Evolutionary conservation across 2,888 invertebrate genomes (phyloP).

Genomic region (Leucophenga montana): DNA sequence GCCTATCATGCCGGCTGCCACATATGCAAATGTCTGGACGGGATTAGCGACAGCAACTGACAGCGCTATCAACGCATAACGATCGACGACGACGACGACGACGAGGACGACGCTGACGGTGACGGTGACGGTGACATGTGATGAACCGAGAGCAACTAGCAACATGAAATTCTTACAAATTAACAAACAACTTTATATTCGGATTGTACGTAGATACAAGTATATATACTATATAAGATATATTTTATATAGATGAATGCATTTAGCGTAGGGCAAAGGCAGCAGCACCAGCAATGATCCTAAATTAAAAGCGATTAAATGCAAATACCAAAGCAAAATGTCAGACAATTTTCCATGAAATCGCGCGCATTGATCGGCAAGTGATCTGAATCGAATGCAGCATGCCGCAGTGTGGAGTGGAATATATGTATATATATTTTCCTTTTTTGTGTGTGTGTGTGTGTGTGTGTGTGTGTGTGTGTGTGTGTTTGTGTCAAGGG

Average conservation of each 20-base stretch:
- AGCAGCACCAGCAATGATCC: slow-evolving; percentile 6
- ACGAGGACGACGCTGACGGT: background rate
- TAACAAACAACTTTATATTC: slow-evolving; percentile 29
- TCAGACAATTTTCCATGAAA: slow-evolving; percentile 35
- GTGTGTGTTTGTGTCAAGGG: too few relatives aligned
- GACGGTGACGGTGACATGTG: background rate
- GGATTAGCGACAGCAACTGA: slow-evolving; percentile 24
- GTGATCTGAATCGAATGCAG: too few relatives aligned
- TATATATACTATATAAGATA: too few relatives aligned
- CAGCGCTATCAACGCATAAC: slow-evolving; percentile 23
- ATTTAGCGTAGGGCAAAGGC: background rate
- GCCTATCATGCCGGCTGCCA: background rate
- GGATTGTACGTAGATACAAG: too few relatives aligned
- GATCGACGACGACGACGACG: background rate
- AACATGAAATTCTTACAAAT: slow-evolving; percentile 30
- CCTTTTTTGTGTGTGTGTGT: too few relatives aligned
- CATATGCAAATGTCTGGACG: slow-evolving; percentile 13
- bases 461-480: too few relatives aligned
- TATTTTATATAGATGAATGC: background rate
- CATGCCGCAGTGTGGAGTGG: too few relatives aligned
- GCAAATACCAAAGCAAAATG: slow-evolving; percentile 28
- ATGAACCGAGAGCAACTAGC: slow-evolving; percentile 2
- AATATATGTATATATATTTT: too few relatives aligned
- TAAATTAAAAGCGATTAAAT: slow-evolving; percentile 36
- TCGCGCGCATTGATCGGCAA: slow-evolving; percentile 32